These are phyloP conservation scores for Ceyx melanurus DNA, from an alignment of 2,113 vertebrate genomes.

Conservation along the genomic window DNA sequence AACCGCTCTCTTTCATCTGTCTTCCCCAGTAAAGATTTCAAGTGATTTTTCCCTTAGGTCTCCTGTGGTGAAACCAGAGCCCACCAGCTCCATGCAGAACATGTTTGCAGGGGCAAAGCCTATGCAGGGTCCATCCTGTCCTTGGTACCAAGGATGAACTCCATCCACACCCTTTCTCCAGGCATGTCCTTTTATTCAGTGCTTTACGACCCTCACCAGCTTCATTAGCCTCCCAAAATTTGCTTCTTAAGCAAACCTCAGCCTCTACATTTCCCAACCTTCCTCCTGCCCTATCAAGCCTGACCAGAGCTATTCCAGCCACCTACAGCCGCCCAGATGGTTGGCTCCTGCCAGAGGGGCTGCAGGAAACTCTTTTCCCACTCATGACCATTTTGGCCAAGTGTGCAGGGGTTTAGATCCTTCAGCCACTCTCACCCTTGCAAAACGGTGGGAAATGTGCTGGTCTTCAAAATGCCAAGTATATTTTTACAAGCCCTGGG, in stretches of 20 bases:
- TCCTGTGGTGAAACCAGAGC: not conserved
- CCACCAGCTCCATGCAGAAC: not conserved
- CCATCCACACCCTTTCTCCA: not conserved
- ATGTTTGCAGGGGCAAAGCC: not conserved
- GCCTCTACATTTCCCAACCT: not conserved
- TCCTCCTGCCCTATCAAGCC: not conserved
- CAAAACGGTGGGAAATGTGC: not conserved
- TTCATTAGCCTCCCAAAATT: not conserved
- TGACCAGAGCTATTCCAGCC: not conserved
- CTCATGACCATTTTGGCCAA: not conserved
- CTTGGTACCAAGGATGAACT: not conserved
- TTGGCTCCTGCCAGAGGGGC: not conserved
- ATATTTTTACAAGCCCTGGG: not conserved
- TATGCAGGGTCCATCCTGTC: rapidly evolving
- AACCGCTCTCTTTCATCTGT: not conserved
- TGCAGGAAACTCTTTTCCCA: not conserved
- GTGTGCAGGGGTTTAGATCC: not conserved
- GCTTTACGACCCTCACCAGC: not conserved
- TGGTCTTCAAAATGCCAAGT: not conserved
- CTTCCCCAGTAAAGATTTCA: not conserved
- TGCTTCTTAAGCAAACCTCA: not conserved
- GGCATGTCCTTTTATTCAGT: rapidly evolving
- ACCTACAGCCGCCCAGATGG: not conserved
- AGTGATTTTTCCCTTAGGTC: not conserved
- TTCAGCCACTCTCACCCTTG: not conserved